Evolutionary conservation across 2,113 vertebrate species (phyloP).

Genomic region (Eulemur macaco): DNA sequence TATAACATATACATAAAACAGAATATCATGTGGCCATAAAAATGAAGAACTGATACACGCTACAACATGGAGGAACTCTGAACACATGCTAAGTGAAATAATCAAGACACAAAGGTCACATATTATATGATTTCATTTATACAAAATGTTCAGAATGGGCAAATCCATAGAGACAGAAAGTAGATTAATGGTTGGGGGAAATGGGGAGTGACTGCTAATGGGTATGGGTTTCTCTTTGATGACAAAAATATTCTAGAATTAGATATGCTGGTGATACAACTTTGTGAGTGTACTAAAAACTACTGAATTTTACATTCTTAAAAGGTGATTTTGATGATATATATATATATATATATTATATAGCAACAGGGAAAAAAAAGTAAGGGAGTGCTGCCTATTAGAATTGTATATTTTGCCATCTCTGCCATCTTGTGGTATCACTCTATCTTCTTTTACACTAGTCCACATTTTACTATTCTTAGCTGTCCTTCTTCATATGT

Average conservation of each 20-base stretch:
- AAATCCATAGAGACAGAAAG: background rate
- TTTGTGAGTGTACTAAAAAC: background rate
- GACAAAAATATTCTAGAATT: constrained; percentile 2
- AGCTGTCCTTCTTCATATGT: background rate
- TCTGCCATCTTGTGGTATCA: background rate
- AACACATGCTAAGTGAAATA: background rate
- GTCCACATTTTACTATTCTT: background rate
- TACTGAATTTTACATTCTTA: background rate
- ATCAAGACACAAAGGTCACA: background rate
- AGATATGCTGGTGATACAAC: background rate
- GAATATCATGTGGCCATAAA: background rate
- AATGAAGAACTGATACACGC: background rate
- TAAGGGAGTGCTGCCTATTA: background rate
- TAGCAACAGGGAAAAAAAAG: background rate
- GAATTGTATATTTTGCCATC: background rate
- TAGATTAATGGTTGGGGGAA: background rate
- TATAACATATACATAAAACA: background rate
- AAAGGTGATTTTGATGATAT: background rate
- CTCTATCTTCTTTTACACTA: background rate
- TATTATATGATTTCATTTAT: background rate
- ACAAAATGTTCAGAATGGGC: background rate
- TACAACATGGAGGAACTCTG: background rate
- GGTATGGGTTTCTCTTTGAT: background rate
- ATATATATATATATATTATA: background rate
- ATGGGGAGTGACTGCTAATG: background rate